A percentile compares a stretch with the other conserved stretches of the same genome.
phyloP scores from a whole-genome alignment of 1,140 invertebrate species.

The Choristoneura fumiferana region DNA sequence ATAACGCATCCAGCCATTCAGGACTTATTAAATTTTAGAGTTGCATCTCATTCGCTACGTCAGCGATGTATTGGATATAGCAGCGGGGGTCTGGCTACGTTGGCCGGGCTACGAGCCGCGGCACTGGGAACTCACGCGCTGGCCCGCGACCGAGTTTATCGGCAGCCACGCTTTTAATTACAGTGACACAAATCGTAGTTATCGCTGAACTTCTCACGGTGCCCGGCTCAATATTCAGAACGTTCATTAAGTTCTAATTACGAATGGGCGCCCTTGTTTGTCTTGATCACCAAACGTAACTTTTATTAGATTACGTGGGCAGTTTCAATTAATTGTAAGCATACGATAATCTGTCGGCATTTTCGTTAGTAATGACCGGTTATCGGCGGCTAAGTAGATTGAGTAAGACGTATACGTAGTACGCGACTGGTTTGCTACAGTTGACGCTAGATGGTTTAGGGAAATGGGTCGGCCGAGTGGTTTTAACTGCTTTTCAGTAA shows the following conservation, averaged over 20 bases:
- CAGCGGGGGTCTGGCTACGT: conserved; percentile 31
- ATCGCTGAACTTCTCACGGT: conserved; percentile 74
- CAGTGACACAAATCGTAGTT: conserved; percentile 75
- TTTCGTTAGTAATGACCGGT: conserved; percentile 66
- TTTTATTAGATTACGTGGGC: conserved; percentile 78
- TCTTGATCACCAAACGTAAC: conserved; percentile 72
- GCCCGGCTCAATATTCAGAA: conserved; percentile 69
- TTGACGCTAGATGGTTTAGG: conserved; percentile 41
- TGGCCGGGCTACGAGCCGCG: conserved; percentile 58
- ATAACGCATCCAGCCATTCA: conserved; percentile 46
- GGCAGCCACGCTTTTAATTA: conserved; percentile 75
- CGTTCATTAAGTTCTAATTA: conserved; percentile 78
- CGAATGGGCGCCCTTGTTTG: conserved; percentile 76
- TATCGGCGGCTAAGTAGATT: conserved; percentile 69
- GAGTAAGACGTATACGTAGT: conserved; percentile 65
- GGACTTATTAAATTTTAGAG: conserved; percentile 35
- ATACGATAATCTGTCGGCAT: conserved; percentile 63
- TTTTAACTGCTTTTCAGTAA: conserved; percentile 31
- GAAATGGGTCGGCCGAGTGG: conserved; percentile 37
- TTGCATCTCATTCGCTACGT: conserved; percentile 27
- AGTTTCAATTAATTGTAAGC: conserved; percentile 76
- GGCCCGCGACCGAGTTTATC: conserved; percentile 66
- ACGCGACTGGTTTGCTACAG: conserved; percentile 48
- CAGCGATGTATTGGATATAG: conserved; percentile 24
- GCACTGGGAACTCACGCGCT: conserved; percentile 66